These are phyloP conservation scores for Rhyzopertha dominica DNA, from an alignment of 1,140 invertebrate genomes.

Conservation along the genomic window DNA sequence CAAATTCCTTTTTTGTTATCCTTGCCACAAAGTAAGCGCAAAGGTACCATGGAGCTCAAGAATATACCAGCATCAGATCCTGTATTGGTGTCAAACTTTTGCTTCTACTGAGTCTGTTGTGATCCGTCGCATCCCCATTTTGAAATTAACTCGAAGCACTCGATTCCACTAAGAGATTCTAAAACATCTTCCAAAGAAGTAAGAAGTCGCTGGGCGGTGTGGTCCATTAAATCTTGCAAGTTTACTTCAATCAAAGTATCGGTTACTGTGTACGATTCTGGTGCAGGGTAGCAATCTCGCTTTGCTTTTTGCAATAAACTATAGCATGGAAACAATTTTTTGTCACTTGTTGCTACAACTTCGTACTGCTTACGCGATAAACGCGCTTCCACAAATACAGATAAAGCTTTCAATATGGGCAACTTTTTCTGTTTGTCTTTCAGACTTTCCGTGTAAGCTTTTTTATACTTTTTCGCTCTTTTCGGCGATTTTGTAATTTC, in stretches of 20 bases:
- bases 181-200: slow-evolving; percentile 30
- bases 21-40: slow-evolving; percentile 30
- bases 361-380: slow-evolving; percentile 32
- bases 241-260: slow-evolving; percentile 31
- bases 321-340: slow-evolving; percentile 34
- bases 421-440: slow-evolving; percentile 22
- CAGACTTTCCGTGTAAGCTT: no score
- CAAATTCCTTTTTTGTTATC: slow-evolving; percentile 28
- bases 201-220: slow-evolving; percentile 31
- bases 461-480: no score
- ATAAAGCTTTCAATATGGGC: slow-evolving; percentile 26
- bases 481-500: no score
- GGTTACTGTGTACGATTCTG: slow-evolving; percentile 28
- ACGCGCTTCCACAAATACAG: slow-evolving; percentile 33
- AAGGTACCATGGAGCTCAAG: slow-evolving; percentile 36
- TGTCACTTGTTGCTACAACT: slow-evolving; percentile 25
- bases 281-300: slow-evolving; percentile 31
- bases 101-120: slow-evolving; percentile 35
- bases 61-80: slow-evolving; percentile 35
- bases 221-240: slow-evolving; percentile 36
- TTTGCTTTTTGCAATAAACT: slow-evolving; percentile 31
- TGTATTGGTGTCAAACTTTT: slow-evolving; percentile 24
- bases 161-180: slow-evolving; percentile 20
- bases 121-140: slow-evolving; percentile 39
- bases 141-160: slow-evolving; percentile 29